Percentiles rank a stretch among this genome's conserved stretches.
Conservation (phyloP, 2,113 vertebrate genomes). For the Perca fluviatilis region DNA sequence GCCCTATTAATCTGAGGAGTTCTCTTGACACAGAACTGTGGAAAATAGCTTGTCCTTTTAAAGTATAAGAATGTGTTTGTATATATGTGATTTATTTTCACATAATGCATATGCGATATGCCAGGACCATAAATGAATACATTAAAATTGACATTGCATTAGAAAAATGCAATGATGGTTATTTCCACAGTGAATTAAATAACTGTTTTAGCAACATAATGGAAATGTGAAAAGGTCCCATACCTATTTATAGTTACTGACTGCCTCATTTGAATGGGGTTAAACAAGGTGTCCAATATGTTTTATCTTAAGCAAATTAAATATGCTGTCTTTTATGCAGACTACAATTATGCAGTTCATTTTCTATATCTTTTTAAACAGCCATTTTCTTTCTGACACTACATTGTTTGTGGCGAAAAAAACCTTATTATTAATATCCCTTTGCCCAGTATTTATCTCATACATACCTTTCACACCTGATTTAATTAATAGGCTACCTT, state of each 20-base stretch:
- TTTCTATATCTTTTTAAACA: neutral
- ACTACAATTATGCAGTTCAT: neutral
- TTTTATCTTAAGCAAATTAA: conserved; percentile 30
- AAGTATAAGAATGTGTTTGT: conserved; percentile 7
- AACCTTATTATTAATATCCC: neutral
- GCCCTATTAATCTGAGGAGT: conserved; percentile 34
- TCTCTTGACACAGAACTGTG: conserved; percentile 18
- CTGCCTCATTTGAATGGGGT: conserved; percentile 41
- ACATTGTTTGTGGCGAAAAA: neutral
- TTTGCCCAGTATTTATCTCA: neutral
- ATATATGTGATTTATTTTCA: conserved; percentile 2
- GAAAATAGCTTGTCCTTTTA: conserved; percentile 20
- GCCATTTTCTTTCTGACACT: neutral
- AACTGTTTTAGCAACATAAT: conserved; percentile 19
- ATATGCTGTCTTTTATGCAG: neutral
- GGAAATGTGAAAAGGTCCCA: conserved; percentile 31
- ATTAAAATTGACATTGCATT: neutral
- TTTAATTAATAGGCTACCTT: neutral
- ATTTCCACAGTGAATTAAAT: neutral
- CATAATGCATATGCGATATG: neutral
- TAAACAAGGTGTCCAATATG: conserved; percentile 46
- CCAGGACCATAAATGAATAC: neutral
- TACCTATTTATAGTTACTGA: conserved; percentile 26
- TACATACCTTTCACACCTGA: neutral
- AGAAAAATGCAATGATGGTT: neutral